Evolutionary conservation across 2,888 invertebrate genomes (phyloP).

Genomic region (Galerucella calmariensis): DNA sequence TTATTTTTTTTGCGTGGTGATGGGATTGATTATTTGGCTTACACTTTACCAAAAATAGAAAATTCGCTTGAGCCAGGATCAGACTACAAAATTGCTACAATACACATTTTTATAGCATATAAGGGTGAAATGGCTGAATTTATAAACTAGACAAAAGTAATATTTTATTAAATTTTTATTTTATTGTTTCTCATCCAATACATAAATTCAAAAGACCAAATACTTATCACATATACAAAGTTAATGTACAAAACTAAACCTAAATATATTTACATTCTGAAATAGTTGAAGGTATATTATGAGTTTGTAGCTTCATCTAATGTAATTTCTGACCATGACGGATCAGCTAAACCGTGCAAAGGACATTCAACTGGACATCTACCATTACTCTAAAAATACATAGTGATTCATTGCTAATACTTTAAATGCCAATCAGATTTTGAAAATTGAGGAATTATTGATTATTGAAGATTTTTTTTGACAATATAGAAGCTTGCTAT

Average conservation of each 20-base stretch:
- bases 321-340: conserved; percentile 46
- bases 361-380: conserved; percentile 60
- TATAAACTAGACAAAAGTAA: background rate
- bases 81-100: too few species aligned
- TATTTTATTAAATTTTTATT: background rate
- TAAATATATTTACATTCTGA: conserved; percentile 17
- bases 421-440: too few species aligned
- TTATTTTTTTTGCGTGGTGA: too few species aligned
- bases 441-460: too few species aligned
- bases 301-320: conserved; percentile 33
- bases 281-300: conserved; percentile 11
- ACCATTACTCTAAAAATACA: conserved; percentile 56
- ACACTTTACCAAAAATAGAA: too few species aligned
- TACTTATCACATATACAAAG: conserved; percentile 8
- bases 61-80: too few species aligned
- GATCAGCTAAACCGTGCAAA: conserved; percentile 53
- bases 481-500: too few species aligned
- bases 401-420: background rate
- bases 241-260: conserved; percentile 12
- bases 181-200: background rate
- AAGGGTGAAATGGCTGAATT: too few species aligned
- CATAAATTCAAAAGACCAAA: background rate
- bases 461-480: too few species aligned
- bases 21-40: too few species aligned
- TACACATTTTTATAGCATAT: too few species aligned